phyloP scores from a whole-genome alignment of 2,888 invertebrate genomes.

The Odontothrips loti region DNA sequence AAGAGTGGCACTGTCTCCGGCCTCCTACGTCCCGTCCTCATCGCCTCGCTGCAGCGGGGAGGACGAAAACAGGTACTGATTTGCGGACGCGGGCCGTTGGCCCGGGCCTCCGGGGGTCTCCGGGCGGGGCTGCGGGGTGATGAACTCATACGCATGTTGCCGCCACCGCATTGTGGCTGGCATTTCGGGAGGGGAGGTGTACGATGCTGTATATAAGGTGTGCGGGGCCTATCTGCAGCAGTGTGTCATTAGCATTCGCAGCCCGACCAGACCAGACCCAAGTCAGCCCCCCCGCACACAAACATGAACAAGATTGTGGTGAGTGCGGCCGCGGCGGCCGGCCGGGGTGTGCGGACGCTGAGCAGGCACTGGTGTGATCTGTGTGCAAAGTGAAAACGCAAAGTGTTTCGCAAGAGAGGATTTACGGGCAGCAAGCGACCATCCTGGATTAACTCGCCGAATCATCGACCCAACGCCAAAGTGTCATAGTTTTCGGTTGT shows the following conservation, averaged over 20 bases:
- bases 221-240: not conserved
- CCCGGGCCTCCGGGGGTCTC: not conserved
- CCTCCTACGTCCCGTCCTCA: not conserved
- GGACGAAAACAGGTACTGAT: too few species aligned
- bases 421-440: too few species aligned
- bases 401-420: too few species aligned
- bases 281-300: not conserved
- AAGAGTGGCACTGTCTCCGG: too few species aligned
- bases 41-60: too few species aligned
- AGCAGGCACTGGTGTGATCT: too few species aligned
- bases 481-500: too few species aligned
- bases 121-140: not conserved
- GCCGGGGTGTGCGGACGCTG: too few species aligned
- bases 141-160: not conserved
- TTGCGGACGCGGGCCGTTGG: not conserved
- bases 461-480: too few species aligned
- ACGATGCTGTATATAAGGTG: not conserved
- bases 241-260: conserved; percentile 19
- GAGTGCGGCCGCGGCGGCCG: not conserved
- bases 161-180: conserved; percentile 18
- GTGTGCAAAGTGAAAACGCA: too few species aligned
- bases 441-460: too few species aligned
- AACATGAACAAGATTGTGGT: conserved; percentile 7
- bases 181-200: not conserved
- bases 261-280: not conserved